phyloP scores from a whole-genome alignment of 2,888 invertebrate genomes.

The Drosophila greeni region DNA sequence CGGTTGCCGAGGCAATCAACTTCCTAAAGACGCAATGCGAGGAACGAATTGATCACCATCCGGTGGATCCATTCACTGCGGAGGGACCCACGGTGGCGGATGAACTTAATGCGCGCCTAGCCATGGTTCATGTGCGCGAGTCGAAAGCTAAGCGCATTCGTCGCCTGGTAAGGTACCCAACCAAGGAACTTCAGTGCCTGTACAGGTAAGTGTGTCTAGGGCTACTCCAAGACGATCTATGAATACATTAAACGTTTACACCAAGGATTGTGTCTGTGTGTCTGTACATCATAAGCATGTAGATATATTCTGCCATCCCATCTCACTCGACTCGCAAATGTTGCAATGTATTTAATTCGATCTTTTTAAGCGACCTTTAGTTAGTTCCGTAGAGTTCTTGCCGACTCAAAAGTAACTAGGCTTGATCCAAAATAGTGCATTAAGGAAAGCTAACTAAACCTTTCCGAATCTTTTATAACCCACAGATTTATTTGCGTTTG shows the following conservation, averaged over 20 bases:
- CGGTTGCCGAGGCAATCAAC: slow-evolving; percentile 39
- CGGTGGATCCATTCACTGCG: slow-evolving; percentile 21
- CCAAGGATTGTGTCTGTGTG: too few relatives aligned
- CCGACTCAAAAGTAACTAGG: background rate
- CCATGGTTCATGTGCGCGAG: slow-evolving; percentile 64
- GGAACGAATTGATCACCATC: slow-evolving; percentile 6
- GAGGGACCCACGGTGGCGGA: slow-evolving; percentile 63
- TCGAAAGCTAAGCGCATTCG: slow-evolving; percentile 67
- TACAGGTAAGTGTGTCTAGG: slow-evolving; percentile 44
- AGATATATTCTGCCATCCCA: background rate
- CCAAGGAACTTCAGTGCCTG: slow-evolving; percentile 50
- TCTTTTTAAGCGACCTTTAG: background rate
- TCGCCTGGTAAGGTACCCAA: slow-evolving; percentile 55
- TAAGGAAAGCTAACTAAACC: background rate
- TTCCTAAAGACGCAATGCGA: slow-evolving; percentile 35
- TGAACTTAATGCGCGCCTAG: slow-evolving; percentile 69
- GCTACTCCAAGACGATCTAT: too few relatives aligned
- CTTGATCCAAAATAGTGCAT: background rate
- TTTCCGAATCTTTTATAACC: background rate
- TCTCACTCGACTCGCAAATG: background rate
- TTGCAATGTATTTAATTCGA: background rate
- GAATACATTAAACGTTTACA: too few relatives aligned
- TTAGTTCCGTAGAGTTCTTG: background rate
- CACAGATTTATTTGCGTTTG: slow-evolving; percentile 63
- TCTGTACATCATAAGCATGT: too few relatives aligned